Evolutionary conservation across 2,888 invertebrate genomes (phyloP).

Genomic region (Acanthoscelides obtectus): DNA sequence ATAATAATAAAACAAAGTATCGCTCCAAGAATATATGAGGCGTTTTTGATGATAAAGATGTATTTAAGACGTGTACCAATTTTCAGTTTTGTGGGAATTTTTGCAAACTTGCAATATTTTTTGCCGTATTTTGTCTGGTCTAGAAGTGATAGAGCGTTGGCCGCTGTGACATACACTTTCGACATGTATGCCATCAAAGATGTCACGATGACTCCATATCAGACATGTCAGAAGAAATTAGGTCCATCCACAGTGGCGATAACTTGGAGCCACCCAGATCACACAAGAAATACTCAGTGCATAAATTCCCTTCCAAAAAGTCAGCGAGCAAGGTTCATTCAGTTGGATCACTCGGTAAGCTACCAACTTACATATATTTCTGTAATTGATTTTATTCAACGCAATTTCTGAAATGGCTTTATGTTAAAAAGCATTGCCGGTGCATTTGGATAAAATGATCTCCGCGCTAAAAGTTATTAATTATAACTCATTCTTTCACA

Average conservation of each 20-base stretch:
- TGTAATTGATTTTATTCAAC: neutral
- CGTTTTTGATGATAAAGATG: no score
- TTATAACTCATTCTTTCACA: no score
- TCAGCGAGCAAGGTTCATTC: constrained; percentile 7
- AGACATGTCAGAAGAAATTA: constrained; percentile 21
- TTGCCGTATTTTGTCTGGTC: no score
- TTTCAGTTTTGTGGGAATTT: no score
- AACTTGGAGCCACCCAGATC: constrained; percentile 12
- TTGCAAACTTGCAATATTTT: no score
- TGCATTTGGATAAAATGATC: no score
- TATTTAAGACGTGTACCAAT: no score
- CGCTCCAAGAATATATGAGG: no score
- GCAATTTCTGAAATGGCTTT: neutral
- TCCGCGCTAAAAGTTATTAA: no score
- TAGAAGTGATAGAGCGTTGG: no score
- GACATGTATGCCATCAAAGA: neutral
- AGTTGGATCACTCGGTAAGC: neutral
- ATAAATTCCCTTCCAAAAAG: constrained; percentile 7
- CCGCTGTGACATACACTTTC: neutral
- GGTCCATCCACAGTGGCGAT: constrained; percentile 11
- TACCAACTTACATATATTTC: neutral
- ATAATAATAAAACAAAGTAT: no score
- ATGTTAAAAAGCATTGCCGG: no score
- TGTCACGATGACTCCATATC: constrained; percentile 10
- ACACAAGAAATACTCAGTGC: constrained; percentile 2